A percentile compares a stretch with the other conserved stretches of the same genome.
Conservation (phyloP, 2,113 vertebrate species). For the Anguilla rostrata region DNA sequence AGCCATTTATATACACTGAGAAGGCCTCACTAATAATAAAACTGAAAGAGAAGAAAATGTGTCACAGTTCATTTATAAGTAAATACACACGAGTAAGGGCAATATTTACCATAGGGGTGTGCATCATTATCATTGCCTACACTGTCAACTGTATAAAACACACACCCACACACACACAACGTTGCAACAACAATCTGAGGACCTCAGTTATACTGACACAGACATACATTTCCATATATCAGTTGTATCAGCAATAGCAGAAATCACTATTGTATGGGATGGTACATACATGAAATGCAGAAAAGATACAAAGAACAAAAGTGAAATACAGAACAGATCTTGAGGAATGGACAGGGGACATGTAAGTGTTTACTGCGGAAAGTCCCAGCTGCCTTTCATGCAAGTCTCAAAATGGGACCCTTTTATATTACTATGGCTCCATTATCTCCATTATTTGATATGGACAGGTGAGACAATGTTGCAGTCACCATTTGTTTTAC, state of each 20-base stretch:
- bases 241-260: neutral
- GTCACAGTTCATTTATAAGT: neutral
- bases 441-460: neutral
- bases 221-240: neutral
- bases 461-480: neutral
- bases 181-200: neutral
- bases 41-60: neutral
- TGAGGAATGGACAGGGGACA: neutral
- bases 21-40: neutral
- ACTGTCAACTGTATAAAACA: constrained; percentile 7
- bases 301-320: neutral
- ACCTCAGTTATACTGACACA: neutral
- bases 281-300: no score
- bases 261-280: neutral
- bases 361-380: neutral
- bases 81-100: neutral
- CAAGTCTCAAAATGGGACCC: neutral
- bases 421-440: neutral
- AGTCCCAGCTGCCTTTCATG: neutral
- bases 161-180: neutral
- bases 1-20: neutral
- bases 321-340: neutral
- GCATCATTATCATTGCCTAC: neutral
- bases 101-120: constrained; percentile 14
- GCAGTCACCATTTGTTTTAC: neutral